Conservation (phyloP, 2,797 vertebrate species). For the Sparidentex hasta region DNA sequence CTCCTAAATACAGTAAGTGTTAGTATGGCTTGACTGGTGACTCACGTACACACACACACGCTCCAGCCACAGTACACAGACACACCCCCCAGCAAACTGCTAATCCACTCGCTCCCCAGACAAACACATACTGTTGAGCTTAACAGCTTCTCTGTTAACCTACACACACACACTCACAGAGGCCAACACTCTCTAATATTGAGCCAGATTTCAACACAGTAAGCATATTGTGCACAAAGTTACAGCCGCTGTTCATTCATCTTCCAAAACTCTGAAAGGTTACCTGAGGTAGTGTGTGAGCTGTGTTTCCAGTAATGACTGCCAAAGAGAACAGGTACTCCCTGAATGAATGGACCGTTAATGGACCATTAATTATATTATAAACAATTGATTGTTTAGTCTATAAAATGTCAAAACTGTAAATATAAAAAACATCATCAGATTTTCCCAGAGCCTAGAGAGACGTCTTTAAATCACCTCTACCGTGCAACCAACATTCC, state of each 20-base stretch:
- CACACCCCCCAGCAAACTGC: slow-evolving; percentile 31
- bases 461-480: no score
- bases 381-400: no score
- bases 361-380: not conserved
- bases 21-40: slow-evolving; percentile 18
- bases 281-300: not conserved
- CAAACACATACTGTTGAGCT: slow-evolving; percentile 32
- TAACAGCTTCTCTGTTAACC: slow-evolving; percentile 29
- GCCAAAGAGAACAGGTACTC: not conserved
- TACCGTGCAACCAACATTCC: no score
- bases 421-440: no score
- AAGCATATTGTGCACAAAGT: not conserved
- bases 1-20: slow-evolving; percentile 44
- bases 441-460: no score
- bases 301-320: not conserved
- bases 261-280: not conserved
- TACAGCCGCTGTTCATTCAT: slow-evolving; percentile 22
- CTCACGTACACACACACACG: slow-evolving; percentile 25
- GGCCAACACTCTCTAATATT: slow-evolving; percentile 2
- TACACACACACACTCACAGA: slow-evolving; percentile 7
- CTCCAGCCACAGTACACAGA: slow-evolving; percentile 22
- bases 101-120: slow-evolving; percentile 21
- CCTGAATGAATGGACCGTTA: not conserved
- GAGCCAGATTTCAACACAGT: slow-evolving; percentile 15
- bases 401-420: no score